Conservation (phyloP, 2,113 vertebrate genomes). For the Macrotis lagotis region DNA sequence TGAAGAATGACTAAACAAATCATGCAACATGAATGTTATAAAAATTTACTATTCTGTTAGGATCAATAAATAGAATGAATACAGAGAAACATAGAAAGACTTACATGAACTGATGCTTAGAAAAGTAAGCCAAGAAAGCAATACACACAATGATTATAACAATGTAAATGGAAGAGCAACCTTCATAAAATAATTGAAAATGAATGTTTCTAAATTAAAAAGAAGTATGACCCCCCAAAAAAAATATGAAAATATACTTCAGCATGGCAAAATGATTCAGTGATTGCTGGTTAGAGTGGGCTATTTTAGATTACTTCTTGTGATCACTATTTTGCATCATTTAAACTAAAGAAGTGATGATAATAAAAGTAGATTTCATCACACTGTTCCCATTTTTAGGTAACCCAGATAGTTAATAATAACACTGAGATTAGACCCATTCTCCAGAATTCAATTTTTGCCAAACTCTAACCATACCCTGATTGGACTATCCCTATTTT, state of each 20-base stretch:
- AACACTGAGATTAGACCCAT: background rate
- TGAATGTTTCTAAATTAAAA: too few relatives aligned
- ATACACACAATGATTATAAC: background rate
- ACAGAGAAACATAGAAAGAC: background rate
- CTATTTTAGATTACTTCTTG: background rate
- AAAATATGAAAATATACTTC: background rate
- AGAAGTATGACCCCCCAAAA: background rate
- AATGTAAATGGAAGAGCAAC: background rate
- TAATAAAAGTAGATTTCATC: background rate
- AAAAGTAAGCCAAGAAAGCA: background rate
- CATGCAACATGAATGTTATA: background rate
- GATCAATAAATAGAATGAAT: background rate
- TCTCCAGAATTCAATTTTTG: background rate
- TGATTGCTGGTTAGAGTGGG: background rate
- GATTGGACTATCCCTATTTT: background rate
- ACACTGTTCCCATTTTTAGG: background rate
- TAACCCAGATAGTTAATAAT: background rate
- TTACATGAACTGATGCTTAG: background rate
- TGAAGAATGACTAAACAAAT: background rate
- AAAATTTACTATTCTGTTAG: background rate
- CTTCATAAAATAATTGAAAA: background rate
- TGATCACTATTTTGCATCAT: background rate
- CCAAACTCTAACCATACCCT: background rate
- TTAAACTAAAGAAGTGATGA: background rate
- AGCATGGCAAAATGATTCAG: background rate